Conservation (phyloP, 2,888 invertebrate genomes). For the Yponomeuta cagnagella region DNA sequence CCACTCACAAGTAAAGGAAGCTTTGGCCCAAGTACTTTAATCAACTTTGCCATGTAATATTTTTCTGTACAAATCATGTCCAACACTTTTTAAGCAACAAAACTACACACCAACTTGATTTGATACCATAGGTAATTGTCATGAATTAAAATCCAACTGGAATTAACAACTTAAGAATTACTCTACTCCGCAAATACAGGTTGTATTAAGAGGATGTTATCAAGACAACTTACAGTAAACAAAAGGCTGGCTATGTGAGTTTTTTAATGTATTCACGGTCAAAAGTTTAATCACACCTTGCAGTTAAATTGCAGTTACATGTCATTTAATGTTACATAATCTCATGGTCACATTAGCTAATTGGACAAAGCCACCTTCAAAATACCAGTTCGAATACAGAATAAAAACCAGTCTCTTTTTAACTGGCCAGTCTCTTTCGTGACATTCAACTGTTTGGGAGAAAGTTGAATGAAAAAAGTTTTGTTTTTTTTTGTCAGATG, state of each 20-base stretch:
- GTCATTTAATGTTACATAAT: background rate
- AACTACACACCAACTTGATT: too few relatives aligned
- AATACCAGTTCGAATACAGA: background rate
- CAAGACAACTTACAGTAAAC: background rate
- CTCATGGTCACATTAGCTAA: background rate
- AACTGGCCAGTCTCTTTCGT: background rate
- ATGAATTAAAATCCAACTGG: too few relatives aligned
- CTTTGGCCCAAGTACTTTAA: background rate
- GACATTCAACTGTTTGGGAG: background rate
- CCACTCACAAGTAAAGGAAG: background rate
- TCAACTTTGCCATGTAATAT: background rate
- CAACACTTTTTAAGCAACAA: too few relatives aligned
- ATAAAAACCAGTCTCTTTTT: background rate
- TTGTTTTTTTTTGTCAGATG: constrained; percentile 3
- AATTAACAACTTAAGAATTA: too few relatives aligned
- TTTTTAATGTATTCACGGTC: constrained; percentile 1
- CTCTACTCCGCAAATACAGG: too few relatives aligned
- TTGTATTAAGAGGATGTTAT: too few relatives aligned
- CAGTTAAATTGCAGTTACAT: background rate
- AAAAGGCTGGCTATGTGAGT: background rate
- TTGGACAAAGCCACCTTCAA: background rate
- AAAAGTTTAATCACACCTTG: background rate
- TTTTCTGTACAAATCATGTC: background rate
- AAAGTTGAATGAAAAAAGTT: background rate
- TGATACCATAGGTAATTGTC: too few relatives aligned